Conservation (phyloP, 2,888 invertebrate genomes). For the Empis livida region DNA sequence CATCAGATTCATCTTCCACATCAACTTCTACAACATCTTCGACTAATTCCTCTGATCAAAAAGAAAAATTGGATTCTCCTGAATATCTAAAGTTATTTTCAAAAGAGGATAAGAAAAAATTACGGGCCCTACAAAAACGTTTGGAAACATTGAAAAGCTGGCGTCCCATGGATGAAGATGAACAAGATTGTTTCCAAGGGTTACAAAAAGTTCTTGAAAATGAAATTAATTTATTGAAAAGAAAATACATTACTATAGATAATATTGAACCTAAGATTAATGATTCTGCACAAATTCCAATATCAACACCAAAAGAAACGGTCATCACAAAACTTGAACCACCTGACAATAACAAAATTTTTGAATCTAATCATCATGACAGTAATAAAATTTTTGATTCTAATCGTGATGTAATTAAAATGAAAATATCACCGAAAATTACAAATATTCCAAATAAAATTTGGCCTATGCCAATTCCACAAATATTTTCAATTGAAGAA, state of each 20-base stretch:
- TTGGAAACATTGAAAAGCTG: slow-evolving; percentile 6
- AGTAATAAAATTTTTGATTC: slow-evolving; percentile 28
- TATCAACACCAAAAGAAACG: neutral
- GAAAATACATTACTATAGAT: slow-evolving; percentile 3
- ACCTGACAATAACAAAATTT: slow-evolving; percentile 21
- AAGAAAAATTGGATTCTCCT: neutral
- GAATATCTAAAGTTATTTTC: neutral
- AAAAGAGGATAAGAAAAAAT: slow-evolving; percentile 7
- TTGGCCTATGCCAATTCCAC: neutral
- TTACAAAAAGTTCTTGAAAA: slow-evolving; percentile 9
- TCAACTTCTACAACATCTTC: slow-evolving; percentile 1
- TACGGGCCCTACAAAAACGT: slow-evolving; percentile 7
- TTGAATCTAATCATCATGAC: slow-evolving; percentile 24
- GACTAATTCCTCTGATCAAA: neutral
- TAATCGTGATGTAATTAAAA: slow-evolving; percentile 31
- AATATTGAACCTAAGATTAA: neutral
- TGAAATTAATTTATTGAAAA: slow-evolving; percentile 7
- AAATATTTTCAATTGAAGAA: neutral
- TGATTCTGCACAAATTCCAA: neutral
- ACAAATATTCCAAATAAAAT: too few relatives aligned
- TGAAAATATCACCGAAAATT: slow-evolving; percentile 25
- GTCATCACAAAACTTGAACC: neutral
- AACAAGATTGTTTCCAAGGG: slow-evolving; percentile 8
- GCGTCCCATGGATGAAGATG: slow-evolving; percentile 9
- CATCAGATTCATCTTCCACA: slow-evolving; percentile 7